A percentile compares a stretch with the other conserved stretches of the same genome.
phyloP scores from a whole-genome alignment of 2,888 invertebrate genomes.

The Spodoptera littoralis region DNA sequence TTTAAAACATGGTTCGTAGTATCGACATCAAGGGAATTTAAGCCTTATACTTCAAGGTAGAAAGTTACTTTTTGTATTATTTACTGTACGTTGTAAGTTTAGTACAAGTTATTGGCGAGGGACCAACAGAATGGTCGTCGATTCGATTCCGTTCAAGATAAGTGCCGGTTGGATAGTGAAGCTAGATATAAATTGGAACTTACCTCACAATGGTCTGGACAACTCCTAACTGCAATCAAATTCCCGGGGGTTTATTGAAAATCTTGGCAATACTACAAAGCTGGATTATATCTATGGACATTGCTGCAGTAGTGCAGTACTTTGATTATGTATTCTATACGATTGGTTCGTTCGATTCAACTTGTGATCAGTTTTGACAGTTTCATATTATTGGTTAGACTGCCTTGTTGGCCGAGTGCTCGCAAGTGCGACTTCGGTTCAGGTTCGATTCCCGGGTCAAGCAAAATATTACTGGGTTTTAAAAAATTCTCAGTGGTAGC shows the following conservation, averaged over 20 bases:
- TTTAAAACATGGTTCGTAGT: slow-evolving; percentile 4
- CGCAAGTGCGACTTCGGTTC: too few species aligned
- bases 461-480: too few species aligned
- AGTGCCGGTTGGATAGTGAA: slow-evolving; percentile 29
- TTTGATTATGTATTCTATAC: too few species aligned
- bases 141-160: slow-evolving; percentile 50
- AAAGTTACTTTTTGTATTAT: slow-evolving; percentile 7
- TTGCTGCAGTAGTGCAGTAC: too few species aligned
- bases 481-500: too few species aligned
- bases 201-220: slow-evolving; percentile 7
- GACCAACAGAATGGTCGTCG: slow-evolving; percentile 35
- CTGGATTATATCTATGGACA: too few species aligned
- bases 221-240: slow-evolving; percentile 2
- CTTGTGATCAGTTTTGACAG: too few species aligned
- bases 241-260: slow-evolving; percentile 1
- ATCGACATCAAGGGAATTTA: not conserved
- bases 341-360: too few species aligned
- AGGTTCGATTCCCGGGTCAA: too few species aligned
- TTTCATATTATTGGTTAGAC: too few species aligned
- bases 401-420: too few species aligned
- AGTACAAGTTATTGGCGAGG: slow-evolving; percentile 33
- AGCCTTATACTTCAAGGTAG: not conserved
- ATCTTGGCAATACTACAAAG: not conserved
- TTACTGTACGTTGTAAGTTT: slow-evolving; percentile 9
- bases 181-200: slow-evolving; percentile 29